These are phyloP conservation scores for Adineta ricciae DNA, from an alignment of 2,888 invertebrate genomes.

Conservation along the genomic window DNA sequence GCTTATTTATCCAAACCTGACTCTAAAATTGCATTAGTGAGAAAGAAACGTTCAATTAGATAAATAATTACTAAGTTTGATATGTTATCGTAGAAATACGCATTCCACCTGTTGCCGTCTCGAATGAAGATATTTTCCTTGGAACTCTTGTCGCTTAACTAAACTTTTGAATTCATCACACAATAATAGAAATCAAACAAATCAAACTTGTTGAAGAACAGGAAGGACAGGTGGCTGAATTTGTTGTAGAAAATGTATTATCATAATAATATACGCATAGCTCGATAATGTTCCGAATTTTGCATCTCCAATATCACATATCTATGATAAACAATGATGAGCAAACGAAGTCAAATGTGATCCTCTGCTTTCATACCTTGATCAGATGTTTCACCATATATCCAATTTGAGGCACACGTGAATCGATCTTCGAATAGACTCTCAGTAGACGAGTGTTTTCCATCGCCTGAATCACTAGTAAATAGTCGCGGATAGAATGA, in stretches of 20 bases:
- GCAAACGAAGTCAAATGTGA: too few species aligned
- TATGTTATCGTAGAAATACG: background rate
- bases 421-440: slow-evolving; percentile 54
- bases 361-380: slow-evolving; percentile 40
- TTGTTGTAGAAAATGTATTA: slow-evolving; percentile 57
- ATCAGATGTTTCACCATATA: slow-evolving; percentile 56
- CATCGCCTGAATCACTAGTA: slow-evolving; percentile 43
- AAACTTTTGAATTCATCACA: background rate
- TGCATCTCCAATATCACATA: slow-evolving; percentile 57
- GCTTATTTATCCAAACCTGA: slow-evolving; percentile 34
- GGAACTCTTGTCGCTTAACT: background rate
- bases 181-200: too few species aligned
- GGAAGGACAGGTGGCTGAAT: slow-evolving; percentile 56
- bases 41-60: background rate
- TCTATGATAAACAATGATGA: slow-evolving; percentile 34
- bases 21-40: background rate
- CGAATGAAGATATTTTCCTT: background rate
- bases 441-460: slow-evolving; percentile 55
- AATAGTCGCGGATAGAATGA: background rate
- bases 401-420: slow-evolving; percentile 52
- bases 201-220: slow-evolving; percentile 53
- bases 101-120: background rate
- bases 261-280: slow-evolving; percentile 57
- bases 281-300: slow-evolving; percentile 57
- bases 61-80: background rate